Percentiles rank a stretch among this genome's conserved stretches.
Evolutionary conservation across 2,113 vertebrate genomes (phyloP).

Genomic region (Ptychochromis oligacanthus): DNA sequence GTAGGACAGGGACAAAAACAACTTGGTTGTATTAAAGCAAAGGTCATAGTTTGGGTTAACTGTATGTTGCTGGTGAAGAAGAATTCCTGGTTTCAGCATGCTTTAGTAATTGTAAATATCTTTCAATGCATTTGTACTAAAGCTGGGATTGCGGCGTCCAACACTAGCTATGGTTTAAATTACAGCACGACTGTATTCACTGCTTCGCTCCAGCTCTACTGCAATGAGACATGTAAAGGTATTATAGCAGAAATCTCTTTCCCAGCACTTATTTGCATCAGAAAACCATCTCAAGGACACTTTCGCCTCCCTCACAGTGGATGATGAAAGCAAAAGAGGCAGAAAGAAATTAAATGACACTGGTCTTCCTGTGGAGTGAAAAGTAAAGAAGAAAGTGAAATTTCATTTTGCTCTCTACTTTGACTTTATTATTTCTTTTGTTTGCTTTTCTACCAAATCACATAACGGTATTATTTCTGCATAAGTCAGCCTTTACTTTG

Average conservation of each 20-base stretch:
- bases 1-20: no score
- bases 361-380: not conserved
- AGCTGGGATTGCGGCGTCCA: not conserved
- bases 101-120: not conserved
- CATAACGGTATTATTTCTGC: no score
- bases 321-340: not conserved
- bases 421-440: not conserved
- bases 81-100: not conserved
- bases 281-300: conserved; percentile 3
- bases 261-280: not conserved
- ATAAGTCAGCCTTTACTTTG: no score
- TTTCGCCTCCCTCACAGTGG: not conserved
- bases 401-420: conserved; percentile 7
- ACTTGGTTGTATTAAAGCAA: no score
- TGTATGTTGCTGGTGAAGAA: not conserved
- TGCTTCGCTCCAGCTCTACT: not conserved
- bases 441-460: no score
- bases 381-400: not conserved
- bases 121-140: not conserved
- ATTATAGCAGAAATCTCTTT: not conserved
- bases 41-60: not conserved
- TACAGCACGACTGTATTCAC: not conserved
- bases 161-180: not conserved
- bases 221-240: not conserved
- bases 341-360: not conserved